Percentiles rank a stretch among this genome's conserved stretches.
phyloP scores from a whole-genome alignment of 92 coral and sea anemone genomes.

The Siderastrea radians region DNA sequence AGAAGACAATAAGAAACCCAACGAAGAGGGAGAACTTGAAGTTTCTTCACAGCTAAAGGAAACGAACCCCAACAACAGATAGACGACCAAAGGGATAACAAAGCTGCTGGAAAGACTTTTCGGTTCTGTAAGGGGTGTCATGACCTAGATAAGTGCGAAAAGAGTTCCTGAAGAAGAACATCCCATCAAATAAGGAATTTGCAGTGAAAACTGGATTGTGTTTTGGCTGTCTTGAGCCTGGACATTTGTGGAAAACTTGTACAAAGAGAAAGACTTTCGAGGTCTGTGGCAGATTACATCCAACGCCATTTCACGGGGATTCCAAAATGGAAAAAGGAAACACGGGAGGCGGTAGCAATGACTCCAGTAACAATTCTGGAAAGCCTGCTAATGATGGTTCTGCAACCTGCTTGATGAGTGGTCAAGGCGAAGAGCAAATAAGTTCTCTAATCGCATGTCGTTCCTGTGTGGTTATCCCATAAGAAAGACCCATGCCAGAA shows the following conservation, averaged over 20 bases:
- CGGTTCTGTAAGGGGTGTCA: no score
- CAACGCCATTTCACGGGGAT: constrained; percentile 61
- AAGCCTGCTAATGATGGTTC: neutral
- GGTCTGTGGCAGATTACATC: constrained; percentile 44
- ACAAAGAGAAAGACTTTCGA: constrained; percentile 35
- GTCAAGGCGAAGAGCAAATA: constrained; percentile 10
- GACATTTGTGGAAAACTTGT: constrained; percentile 60
- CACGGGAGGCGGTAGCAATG: neutral
- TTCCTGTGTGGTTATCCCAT: constrained; percentile 75
- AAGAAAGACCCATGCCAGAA: constrained; percentile 13
- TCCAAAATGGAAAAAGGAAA: neutral
- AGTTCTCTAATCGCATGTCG: constrained; percentile 52
- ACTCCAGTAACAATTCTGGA: neutral
- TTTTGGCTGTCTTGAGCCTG: constrained; percentile 61
- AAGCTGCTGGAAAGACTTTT: no score
- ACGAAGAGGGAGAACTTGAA: neutral
- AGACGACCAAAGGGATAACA: no score
- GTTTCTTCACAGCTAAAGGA: no score
- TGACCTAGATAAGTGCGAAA: neutral
- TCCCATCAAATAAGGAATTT: constrained; percentile 51
- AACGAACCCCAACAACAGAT: no score
- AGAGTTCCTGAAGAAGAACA: constrained; percentile 34
- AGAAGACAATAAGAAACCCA: no score
- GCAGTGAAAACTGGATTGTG: constrained; percentile 52
- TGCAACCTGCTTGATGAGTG: constrained; percentile 40